Percentiles rank a stretch among this genome's conserved stretches.
Conservation (phyloP, 1,140 invertebrate genomes). For the Leptinotarsa defecta region DNA sequence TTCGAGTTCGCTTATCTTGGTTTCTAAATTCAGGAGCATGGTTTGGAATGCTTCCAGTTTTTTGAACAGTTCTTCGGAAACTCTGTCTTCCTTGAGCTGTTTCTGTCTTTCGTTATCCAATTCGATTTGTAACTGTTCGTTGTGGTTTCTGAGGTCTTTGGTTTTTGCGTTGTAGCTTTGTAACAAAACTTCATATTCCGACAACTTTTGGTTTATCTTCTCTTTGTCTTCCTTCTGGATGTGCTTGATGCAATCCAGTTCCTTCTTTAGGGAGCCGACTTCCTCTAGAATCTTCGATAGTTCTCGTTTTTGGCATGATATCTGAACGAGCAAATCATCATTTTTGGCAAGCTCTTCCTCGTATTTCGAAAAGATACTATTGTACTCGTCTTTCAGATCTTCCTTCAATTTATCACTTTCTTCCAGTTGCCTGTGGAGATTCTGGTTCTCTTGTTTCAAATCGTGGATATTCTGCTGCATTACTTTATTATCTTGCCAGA, state of each 20-base stretch:
- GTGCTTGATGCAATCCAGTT: background rate
- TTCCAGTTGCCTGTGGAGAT: background rate
- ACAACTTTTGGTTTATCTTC: slow-evolving; percentile 11
- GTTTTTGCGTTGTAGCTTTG: background rate
- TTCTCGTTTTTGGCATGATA: slow-evolving; percentile 13
- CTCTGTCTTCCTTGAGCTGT: slow-evolving; percentile 5
- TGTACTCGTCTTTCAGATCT: slow-evolving; percentile 16
- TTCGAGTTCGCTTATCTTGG: slow-evolving; percentile 2
- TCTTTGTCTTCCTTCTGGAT: slow-evolving; percentile 7
- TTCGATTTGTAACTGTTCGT: background rate
- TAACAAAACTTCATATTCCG: slow-evolving; percentile 8
- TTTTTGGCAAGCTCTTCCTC: slow-evolving; percentile 17
- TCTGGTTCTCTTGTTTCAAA: slow-evolving; percentile 16
- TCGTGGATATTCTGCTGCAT: background rate
- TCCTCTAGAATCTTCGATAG: background rate
- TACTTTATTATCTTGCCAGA: slow-evolving; percentile 21
- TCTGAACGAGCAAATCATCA: slow-evolving; percentile 1
- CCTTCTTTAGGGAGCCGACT: background rate
- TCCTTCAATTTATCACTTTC: slow-evolving; percentile 18
- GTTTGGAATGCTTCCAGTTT: background rate
- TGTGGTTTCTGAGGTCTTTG: background rate
- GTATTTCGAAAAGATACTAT: slow-evolving; percentile 1
- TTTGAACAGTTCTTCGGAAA: slow-evolving; percentile 8
- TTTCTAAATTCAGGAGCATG: slow-evolving; percentile 1
- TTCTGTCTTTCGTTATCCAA: background rate